Percentiles rank a stretch among this genome's conserved stretches.
Conservation (phyloP, 2,797 vertebrate species). For the Aldrovandia affinis region DNA sequence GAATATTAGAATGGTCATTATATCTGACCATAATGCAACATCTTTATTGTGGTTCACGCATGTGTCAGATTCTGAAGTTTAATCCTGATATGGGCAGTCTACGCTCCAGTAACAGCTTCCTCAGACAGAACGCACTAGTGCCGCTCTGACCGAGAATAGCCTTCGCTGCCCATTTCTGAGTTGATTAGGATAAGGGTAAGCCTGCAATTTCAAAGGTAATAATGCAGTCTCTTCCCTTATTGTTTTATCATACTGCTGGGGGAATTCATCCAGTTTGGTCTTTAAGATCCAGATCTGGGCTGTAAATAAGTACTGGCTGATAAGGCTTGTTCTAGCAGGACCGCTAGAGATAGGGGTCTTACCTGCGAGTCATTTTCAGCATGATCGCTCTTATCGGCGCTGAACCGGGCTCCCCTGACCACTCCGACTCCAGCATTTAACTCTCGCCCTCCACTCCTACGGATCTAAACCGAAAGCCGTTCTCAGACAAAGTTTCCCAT, state of each 20-base stretch:
- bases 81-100: neutral
- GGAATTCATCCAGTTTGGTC: conserved; percentile 71
- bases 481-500: conserved; percentile 73
- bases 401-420: conserved; percentile 71
- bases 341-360: conserved; percentile 77
- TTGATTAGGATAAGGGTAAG: conserved; percentile 58
- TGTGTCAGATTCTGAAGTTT: neutral
- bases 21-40: neutral
- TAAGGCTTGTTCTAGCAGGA: conserved; percentile 79
- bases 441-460: conserved; percentile 59
- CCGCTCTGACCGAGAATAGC: conserved; percentile 51
- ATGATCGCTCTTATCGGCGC: conserved; percentile 79
- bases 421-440: conserved; percentile 68
- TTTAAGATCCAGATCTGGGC: conserved; percentile 77
- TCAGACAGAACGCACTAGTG: conserved; percentile 30
- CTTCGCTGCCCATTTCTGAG: conserved; percentile 47
- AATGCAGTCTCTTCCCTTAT: conserved; percentile 53
- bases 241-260: conserved; percentile 61
- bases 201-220: conserved; percentile 55
- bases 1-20: neutral
- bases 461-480: conserved; percentile 40
- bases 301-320: conserved; percentile 56
- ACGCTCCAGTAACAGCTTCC: neutral
- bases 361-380: conserved; percentile 82
- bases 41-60: neutral